Conservation (phyloP, 1,140 invertebrate genomes). For the Drosophila nigromelanica region DNA sequence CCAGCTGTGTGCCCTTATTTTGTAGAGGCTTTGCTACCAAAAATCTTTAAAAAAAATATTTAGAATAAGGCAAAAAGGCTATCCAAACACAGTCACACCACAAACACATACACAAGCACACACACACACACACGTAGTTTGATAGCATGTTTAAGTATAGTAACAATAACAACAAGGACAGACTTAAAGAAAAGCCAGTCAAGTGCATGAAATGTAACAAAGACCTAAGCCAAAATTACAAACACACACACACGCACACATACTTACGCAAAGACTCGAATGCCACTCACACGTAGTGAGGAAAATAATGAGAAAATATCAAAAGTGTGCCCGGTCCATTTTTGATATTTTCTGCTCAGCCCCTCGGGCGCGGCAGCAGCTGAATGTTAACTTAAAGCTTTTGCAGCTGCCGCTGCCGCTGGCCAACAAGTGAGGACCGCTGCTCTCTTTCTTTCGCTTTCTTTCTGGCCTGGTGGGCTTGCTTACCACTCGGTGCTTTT, state of each 20-base stretch:
- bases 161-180: conserved; percentile 51
- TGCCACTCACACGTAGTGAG: conserved; percentile 53
- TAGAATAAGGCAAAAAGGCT: conserved; percentile 58
- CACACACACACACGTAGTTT: neutral
- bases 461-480: neutral
- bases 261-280: conserved; percentile 29
- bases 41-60: conserved; percentile 47
- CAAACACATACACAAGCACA: neutral
- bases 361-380: conserved; percentile 30
- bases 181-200: conserved; percentile 70
- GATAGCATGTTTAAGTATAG: conserved; percentile 58
- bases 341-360: conserved; percentile 39
- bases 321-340: conserved; percentile 68
- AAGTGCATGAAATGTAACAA: conserved; percentile 82
- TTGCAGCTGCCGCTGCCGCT: conserved; percentile 55
- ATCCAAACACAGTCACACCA: conserved; percentile 23
- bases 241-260: conserved; percentile 35
- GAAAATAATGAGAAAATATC: conserved; percentile 80
- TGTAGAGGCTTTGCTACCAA: conserved; percentile 9
- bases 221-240: conserved; percentile 78
- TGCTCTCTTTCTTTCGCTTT: neutral
- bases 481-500: conserved; percentile 12
- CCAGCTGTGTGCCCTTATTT: conserved; percentile 59
- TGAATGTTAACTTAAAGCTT: conserved; percentile 79
- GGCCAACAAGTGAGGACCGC: conserved; percentile 40